Percentiles rank a stretch among this genome's conserved stretches.
phyloP scores from a whole-genome alignment of 1,140 invertebrate species.

The Lasaia peninsularis region DNA sequence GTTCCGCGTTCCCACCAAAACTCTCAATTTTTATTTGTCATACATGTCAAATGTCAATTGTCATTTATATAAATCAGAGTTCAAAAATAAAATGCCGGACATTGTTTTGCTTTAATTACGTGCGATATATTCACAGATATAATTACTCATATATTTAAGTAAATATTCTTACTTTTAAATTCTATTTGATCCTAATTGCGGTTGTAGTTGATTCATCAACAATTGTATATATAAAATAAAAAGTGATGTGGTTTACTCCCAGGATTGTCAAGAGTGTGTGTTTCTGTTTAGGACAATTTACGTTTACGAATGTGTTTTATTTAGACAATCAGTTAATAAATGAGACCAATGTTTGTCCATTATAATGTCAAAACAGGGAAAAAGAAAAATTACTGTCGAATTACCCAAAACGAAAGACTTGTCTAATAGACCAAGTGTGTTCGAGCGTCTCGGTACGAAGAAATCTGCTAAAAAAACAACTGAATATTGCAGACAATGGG shows the following conservation, averaged over 20 bases:
- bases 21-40: no score
- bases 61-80: no score
- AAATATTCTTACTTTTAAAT: neutral
- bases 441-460: conserved; percentile 87
- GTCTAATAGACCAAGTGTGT: conserved; percentile 84
- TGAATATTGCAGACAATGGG: conserved; percentile 86
- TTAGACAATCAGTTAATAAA: conserved; percentile 28
- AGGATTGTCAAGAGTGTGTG: neutral
- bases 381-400: conserved; percentile 87
- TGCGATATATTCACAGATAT: neutral
- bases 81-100: neutral
- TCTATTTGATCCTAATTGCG: neutral
- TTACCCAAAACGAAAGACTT: conserved; percentile 83
- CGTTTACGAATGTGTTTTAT: conserved; percentile 34
- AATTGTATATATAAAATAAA: neutral
- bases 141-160: no score
- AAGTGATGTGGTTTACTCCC: neutral
- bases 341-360: conserved; percentile 66
- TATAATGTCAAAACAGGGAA: conserved; percentile 87
- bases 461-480: conserved; percentile 78
- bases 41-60: no score
- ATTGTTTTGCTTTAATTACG: neutral
- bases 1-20: no score
- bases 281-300: neutral
- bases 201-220: neutral